phyloP scores from a whole-genome alignment of 2,113 vertebrate species.

The Aegypius monachus region DNA sequence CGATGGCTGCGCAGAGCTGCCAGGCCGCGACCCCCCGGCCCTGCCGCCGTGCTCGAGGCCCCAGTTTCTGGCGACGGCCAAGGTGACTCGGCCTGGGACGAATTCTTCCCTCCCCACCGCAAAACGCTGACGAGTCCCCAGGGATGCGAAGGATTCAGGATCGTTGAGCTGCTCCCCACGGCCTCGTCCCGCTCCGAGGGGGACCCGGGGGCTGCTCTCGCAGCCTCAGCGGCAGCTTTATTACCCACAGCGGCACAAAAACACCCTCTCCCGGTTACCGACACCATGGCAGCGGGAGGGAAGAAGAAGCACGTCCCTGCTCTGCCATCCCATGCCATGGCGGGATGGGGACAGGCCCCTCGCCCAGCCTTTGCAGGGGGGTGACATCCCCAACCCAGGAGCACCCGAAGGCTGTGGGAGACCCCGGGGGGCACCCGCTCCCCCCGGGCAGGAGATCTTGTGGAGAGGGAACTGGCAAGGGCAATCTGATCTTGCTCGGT shows the following conservation, averaged over 20 bases:
- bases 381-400: background rate
- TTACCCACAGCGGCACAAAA: background rate
- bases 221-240: accelerated
- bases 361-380: accelerated
- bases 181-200: background rate
- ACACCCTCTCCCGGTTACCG: background rate
- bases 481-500: accelerated
- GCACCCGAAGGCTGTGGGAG: background rate
- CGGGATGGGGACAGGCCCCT: background rate
- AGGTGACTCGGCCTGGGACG: accelerated
- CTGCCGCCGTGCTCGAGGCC: accelerated
- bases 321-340: background rate
- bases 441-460: no score
- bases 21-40: background rate
- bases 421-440: background rate
- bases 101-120: no score
- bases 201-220: background rate
- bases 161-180: background rate
- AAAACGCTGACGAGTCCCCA: accelerated
- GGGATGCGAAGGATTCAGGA: background rate
- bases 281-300: background rate
- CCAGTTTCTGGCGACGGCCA: accelerated
- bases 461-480: accelerated
- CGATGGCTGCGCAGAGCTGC: background rate
- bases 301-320: accelerated